A percentile compares a stretch with the other conserved stretches of the same genome.
These are phyloP conservation scores for Drosophila pegasa DNA, from an alignment of 2,888 invertebrate genomes.

Conservation along the genomic window DNA sequence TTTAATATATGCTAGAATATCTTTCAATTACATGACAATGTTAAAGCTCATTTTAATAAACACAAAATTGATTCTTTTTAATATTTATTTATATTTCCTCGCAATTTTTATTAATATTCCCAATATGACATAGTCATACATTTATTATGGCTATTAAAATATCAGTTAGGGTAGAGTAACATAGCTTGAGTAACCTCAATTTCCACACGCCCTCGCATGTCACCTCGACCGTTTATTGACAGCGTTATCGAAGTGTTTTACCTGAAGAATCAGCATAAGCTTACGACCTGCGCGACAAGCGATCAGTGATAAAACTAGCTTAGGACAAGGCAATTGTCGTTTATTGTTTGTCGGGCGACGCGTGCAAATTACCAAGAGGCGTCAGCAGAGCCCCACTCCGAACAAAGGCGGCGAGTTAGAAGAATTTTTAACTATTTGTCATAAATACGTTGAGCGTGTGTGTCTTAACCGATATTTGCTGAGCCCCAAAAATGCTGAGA, in stretches of 20 bases:
- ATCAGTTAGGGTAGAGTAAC: neutral
- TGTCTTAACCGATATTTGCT: constrained; percentile 53
- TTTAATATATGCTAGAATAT: neutral
- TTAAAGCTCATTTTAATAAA: no score
- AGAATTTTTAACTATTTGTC: constrained; percentile 44
- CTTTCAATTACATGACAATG: neutral
- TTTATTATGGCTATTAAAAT: neutral
- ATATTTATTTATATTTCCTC: no score
- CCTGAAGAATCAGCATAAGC: constrained; percentile 22
- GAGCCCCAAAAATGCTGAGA: constrained; percentile 19
- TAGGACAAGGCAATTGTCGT: constrained; percentile 52
- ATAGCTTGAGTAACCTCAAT: neutral
- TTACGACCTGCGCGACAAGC: constrained; percentile 49
- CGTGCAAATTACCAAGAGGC: constrained; percentile 22
- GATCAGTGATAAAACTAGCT: constrained; percentile 54
- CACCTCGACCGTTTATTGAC: neutral
- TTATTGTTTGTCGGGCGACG: constrained; percentile 34
- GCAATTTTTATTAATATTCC: no score
- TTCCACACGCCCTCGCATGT: no score
- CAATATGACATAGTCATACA: neutral
- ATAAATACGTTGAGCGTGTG: constrained; percentile 14
- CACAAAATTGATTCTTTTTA: no score
- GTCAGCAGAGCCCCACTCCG: neutral
- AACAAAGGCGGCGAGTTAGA: constrained; percentile 35
- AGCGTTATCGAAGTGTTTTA: constrained; percentile 31